Evolutionary conservation across 2,797 vertebrate species (phyloP).

Genomic region (Cirrhinus molitorella): DNA sequence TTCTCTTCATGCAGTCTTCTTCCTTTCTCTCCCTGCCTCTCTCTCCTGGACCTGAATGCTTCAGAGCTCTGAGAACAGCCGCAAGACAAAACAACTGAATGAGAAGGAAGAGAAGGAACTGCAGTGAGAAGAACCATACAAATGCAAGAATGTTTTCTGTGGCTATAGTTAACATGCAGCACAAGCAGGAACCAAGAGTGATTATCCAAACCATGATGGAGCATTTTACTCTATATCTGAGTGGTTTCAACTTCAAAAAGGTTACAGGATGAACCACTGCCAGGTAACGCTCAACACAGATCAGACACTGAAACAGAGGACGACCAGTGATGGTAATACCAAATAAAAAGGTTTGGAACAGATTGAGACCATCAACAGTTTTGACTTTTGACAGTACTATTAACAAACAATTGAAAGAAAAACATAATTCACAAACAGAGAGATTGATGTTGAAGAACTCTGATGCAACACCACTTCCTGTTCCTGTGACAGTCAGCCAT

Average conservation of each 20-base stretch:
- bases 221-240: not conserved
- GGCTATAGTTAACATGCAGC: not conserved
- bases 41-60: not conserved
- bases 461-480: not conserved
- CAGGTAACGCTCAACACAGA: not conserved
- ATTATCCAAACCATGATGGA: not conserved
- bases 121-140: not conserved
- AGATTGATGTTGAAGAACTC: slow-evolving; percentile 18
- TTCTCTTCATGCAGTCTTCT: slow-evolving; percentile 23
- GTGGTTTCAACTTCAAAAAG: not conserved
- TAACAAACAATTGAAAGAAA: not conserved
- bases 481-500: not conserved
- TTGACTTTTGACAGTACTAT: not conserved
- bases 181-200: not conserved
- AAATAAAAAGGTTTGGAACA: not conserved
- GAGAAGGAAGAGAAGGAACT: not conserved
- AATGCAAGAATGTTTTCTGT: not conserved
- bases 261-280: not conserved
- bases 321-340: not conserved
- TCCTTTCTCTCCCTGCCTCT: not conserved
- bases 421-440: not conserved
- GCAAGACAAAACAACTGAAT: not conserved
- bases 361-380: not conserved
- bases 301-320: slow-evolving; percentile 51
- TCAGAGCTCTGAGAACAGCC: slow-evolving; percentile 9